Base-by-base conservation (phyloP, 2,797 vertebrate species). In the Linurgus olivaceus region DNA sequence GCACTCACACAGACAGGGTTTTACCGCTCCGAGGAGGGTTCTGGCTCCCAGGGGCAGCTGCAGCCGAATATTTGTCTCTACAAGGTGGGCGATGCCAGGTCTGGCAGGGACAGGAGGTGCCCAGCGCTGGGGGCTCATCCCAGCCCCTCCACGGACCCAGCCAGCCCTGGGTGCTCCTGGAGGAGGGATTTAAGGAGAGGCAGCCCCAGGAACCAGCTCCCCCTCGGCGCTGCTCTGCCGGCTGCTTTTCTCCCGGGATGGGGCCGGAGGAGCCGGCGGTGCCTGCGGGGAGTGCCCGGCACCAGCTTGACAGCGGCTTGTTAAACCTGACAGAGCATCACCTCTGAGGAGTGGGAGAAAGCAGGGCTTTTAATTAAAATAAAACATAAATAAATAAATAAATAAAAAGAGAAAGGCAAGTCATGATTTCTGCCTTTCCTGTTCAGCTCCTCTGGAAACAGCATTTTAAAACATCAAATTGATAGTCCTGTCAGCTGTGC, bases 401-500 rank as follows among this genome's bases (percentile, higher is more conserved):
- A 20, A 14, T 44, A n/a, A 13, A 26, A 17, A 66, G 68, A 74
- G 2, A 28, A 35, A 40, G 23, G 71, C 58, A 55, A 90, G 66
- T 79, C 21, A 37, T 74, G 89, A 85, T 94, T 95, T 89, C 65
- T 94, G 55, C 84, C 50, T 92, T 67, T 72, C 73, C 88, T 75
- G 35, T 42, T 88, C 86, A 38, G 59, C 55, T 87, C 78, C 51
- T 81, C 63, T 79, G 71, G 80, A 84, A 91, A 28, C 62, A 72
- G 73, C 77, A 18, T 50, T 93, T 93, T 63, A 87, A 87, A 77
- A 50, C 87, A 52, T 76, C 81, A 73, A 51, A 85, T 79, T 94
- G 93, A 94, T 84, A 50, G 78, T 44, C 65, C 65, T 94, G 95
- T 96, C 96, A 94, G 54, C 87, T 5, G 91, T 95, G 95, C 94